Evolutionary conservation across 92 coral and sea anemone genomes (phyloP).

Genomic region (Epizoanthus stellaris): DNA sequence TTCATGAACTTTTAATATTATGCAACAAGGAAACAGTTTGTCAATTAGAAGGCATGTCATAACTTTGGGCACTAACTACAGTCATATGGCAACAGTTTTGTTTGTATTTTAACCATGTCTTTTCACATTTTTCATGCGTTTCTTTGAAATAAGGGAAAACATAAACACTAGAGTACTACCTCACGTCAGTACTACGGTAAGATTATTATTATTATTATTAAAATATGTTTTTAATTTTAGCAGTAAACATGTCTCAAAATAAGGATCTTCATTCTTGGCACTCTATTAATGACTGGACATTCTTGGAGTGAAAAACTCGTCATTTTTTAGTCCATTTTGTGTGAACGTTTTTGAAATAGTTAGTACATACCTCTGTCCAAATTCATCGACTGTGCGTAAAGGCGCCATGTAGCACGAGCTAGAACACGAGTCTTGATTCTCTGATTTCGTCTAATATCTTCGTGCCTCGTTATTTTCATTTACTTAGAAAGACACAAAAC

Average conservation of each 20-base stretch:
- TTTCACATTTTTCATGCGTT: too few species aligned
- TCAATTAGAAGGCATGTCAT: not conserved
- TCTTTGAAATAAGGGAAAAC: too few species aligned
- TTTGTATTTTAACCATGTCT: not conserved
- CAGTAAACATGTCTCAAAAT: not conserved
- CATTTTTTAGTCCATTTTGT: not conserved
- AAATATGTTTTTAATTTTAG: too few species aligned
- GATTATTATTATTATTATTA: too few species aligned
- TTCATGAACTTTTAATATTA: too few species aligned
- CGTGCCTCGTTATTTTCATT: not conserved
- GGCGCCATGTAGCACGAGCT: slow-evolving; percentile 1
- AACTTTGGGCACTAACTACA: not conserved
- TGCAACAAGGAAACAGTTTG: slow-evolving; percentile 5
- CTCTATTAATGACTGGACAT: too few species aligned
- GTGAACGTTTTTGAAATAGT: not conserved
- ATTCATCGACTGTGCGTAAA: not conserved
- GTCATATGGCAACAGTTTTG: not conserved
- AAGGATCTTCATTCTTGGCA: not conserved
- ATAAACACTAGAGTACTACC: too few species aligned
- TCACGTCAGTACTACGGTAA: too few species aligned
- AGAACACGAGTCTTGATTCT: not conserved
- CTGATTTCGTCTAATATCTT: not conserved
- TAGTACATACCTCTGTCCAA: slow-evolving; percentile 2
- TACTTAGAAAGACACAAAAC: not conserved
- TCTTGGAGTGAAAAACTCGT: not conserved